A percentile compares a stretch with the other conserved stretches of the same genome.
Conservation (phyloP, 2,888 invertebrate genomes). For the Spodoptera picta region DNA sequence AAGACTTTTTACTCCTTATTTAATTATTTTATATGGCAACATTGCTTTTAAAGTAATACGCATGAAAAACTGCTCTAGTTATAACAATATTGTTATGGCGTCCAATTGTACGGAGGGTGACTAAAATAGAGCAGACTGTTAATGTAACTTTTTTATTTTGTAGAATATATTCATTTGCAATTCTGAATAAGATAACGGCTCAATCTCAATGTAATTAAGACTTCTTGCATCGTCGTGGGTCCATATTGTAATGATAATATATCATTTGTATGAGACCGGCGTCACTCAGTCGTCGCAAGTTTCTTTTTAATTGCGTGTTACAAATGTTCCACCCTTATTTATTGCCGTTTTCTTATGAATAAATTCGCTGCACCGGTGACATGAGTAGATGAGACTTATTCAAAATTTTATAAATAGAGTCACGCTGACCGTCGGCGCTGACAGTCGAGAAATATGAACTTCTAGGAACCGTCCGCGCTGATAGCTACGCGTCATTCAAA, state of each 20-base stretch:
- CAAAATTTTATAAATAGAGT: no score
- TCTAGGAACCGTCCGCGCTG: no score
- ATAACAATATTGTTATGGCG: constrained; percentile 30
- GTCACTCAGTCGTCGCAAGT: constrained; percentile 3
- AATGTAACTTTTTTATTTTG: constrained; percentile 7
- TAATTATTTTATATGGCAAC: constrained; percentile 18
- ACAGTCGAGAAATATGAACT: no score
- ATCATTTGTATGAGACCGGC: constrained; percentile 7
- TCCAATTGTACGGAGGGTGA: constrained; percentile 19
- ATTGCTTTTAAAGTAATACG: background rate
- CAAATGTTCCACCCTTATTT: constrained; percentile 2
- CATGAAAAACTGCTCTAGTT: constrained; percentile 30
- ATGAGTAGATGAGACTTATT: no score
- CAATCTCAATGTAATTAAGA: constrained; percentile 28
- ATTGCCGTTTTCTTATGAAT: background rate
- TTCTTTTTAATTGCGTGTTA: background rate
- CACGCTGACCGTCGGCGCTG: no score
- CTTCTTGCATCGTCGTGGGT: constrained; percentile 14
- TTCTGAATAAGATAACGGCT: constrained; percentile 26
- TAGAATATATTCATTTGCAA: constrained; percentile 23
- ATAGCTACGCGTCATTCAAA: no score
- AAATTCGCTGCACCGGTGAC: background rate
- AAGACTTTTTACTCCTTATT: constrained; percentile 21
- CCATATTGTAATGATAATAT: constrained; percentile 32
- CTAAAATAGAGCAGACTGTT: constrained; percentile 20